Evolutionary conservation across 2,797 vertebrate genomes (phyloP), one percentile per base, ranked within the genome.

Genomic region (Gallinago solitaria): DNA sequence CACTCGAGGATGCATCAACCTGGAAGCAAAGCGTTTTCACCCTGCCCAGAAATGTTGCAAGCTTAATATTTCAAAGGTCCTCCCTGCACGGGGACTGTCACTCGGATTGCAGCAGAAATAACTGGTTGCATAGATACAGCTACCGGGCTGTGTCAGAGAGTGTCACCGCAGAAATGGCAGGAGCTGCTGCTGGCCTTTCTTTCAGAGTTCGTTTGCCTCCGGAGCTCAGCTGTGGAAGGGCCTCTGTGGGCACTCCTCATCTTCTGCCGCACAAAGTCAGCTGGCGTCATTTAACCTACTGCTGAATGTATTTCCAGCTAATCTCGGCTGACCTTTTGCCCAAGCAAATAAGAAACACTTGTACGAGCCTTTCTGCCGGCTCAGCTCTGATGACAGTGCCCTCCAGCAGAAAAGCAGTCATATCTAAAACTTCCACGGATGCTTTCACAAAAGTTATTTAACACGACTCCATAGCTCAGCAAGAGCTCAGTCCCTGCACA

Each of bases 251-350:
- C 43, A 53, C 12, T 59, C 41, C 81, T 75, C 43, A 76, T 56
- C 76, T 74, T 54, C 83, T 88, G 60, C 87, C 76, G 57, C 70
- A 76, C 74, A 63, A 51, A 91, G 77, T 84, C 74, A 84, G 39
- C 74, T 73, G 67, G 64, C 2, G 0, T 25, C 1, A 0, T 85
- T 89, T 87, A 69, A 91, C 68, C 68, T 90, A 73, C 20, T 60
- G 64, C 56, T 96, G 80, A 73, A 87, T n/a, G 60, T 39, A 83
- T 93, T 91, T 93, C 67, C 63, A 89, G 71, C 39, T 84, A 86
- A 89, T 74, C 88, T 73, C 43, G 51, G 47, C 56, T 93, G 92
- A 84, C 92, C 83, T 93, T 97, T 93, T 45, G 39, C 88, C 79
- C 88, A 82, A 83, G 70, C 83, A 89, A 94, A 70, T 65, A 76